These are phyloP conservation scores for Smutsia gigantea DNA, from an alignment of 2,797 vertebrate species.

Conservation along the genomic window DNA sequence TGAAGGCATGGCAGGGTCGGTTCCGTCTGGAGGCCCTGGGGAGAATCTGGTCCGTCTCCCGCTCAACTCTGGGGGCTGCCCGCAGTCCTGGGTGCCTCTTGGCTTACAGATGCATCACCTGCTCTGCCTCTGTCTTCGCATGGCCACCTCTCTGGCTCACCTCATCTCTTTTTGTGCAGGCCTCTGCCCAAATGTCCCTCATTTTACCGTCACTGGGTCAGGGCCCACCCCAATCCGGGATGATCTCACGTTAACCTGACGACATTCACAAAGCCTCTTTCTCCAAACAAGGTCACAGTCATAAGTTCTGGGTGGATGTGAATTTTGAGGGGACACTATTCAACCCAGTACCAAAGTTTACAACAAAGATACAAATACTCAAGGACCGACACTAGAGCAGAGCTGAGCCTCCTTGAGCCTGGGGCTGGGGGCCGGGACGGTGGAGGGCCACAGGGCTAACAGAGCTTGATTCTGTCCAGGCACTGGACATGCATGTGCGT, in stretches of 20 bases:
- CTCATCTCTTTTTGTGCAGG: fast-evolving
- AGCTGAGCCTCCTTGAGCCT: background rate
- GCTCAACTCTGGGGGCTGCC: background rate
- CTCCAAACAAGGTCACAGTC: background rate
- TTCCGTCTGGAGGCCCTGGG: background rate
- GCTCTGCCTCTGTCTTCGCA: background rate
- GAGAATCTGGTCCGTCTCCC: fast-evolving
- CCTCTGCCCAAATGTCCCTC: background rate
- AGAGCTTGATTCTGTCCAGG: background rate
- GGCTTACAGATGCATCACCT: fast-evolving
- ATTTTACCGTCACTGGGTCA: background rate
- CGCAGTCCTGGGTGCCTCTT: fast-evolving
- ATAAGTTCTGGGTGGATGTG: background rate
- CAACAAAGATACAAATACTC: background rate
- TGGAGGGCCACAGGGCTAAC: background rate
- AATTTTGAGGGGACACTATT: background rate
- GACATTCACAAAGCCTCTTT: background rate
- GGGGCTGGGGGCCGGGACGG: background rate
- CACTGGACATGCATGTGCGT: fast-evolving
- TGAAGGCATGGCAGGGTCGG: background rate
- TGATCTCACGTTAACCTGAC: background rate
- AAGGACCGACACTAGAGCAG: fast-evolving
- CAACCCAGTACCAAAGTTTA: background rate
- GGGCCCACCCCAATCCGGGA: background rate
- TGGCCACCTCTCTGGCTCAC: fast-evolving